Evolutionary conservation across 2,797 vertebrate species (phyloP).

Genomic region (Neopelma chrysocephalum): DNA sequence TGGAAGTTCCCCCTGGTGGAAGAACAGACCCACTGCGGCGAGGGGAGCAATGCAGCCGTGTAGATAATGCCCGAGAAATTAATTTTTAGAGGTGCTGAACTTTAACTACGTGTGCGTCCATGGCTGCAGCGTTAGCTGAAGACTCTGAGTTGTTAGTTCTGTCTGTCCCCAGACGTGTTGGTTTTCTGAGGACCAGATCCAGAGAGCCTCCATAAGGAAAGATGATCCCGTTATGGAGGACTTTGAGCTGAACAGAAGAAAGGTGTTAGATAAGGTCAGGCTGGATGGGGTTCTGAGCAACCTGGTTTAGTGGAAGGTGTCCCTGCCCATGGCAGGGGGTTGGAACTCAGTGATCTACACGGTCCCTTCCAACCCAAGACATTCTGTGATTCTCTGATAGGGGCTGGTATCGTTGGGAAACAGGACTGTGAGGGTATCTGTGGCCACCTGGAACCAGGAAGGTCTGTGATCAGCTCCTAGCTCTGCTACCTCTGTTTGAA

Average conservation of each 20-base stretch:
- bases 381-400: neutral
- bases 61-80: neutral
- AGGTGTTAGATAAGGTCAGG: neutral
- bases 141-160: neutral
- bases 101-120: neutral
- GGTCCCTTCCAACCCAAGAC: neutral
- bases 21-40: neutral
- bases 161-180: no score
- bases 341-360: neutral
- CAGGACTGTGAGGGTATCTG: neutral
- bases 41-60: fast-evolving
- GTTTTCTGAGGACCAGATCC: neutral
- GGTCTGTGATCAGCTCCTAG: neutral
- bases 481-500: neutral
- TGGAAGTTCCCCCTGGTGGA: slow-evolving; percentile 55
- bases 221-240: neutral
- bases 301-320: neutral
- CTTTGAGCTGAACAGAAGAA: neutral
- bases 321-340: neutral
- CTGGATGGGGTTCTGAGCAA: neutral
- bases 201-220: neutral
- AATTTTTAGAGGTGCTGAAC: neutral
- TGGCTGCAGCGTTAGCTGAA: neutral
- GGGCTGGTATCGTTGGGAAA: neutral
- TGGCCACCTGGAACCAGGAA: neutral